These are phyloP conservation scores for Phoxinus phoxinus DNA, from an alignment of 2,113 vertebrate genomes.

Conservation along the genomic window DNA sequence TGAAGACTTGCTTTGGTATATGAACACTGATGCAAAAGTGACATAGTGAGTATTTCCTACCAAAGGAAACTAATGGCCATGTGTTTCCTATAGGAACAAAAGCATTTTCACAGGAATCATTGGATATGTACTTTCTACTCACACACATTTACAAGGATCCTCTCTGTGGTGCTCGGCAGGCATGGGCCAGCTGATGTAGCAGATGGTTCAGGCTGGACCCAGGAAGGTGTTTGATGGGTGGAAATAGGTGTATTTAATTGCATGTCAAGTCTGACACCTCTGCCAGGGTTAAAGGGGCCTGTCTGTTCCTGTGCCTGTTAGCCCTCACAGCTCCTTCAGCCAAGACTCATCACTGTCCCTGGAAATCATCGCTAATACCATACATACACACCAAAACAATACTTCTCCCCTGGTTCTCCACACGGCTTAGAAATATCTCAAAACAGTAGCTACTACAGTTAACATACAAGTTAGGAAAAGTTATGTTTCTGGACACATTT, in stretches of 20 bases:
- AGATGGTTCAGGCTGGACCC: constrained; percentile 40
- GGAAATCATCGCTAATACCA: constrained; percentile 7
- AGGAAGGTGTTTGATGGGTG: constrained; percentile 47
- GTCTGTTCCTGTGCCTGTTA: not conserved
- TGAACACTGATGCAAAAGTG: not conserved
- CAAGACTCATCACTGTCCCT: constrained; percentile 15
- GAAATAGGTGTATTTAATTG: constrained; percentile 50
- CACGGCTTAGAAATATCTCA: not conserved
- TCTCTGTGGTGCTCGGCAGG: not conserved
- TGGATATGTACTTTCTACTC: constrained; percentile 21
- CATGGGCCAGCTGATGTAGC: constrained; percentile 37
- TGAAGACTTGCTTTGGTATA: not conserved
- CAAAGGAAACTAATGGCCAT: constrained; percentile 19
- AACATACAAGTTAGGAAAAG: not conserved
- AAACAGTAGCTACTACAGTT: not conserved
- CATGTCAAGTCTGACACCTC: constrained; percentile 36
- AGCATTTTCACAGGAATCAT: constrained; percentile 12
- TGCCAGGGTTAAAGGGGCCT: not conserved
- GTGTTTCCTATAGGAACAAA: not conserved
- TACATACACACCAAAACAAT: not conserved
- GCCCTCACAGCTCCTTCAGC: constrained; percentile 5
- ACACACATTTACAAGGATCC: constrained; percentile 14
- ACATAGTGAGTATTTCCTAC: not conserved
- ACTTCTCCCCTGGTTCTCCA: not conserved
- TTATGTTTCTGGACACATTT: not conserved